Base-by-base conservation (phyloP, 2,113 vertebrate genomes). In the Melanostigma gelatinosum region DNA sequence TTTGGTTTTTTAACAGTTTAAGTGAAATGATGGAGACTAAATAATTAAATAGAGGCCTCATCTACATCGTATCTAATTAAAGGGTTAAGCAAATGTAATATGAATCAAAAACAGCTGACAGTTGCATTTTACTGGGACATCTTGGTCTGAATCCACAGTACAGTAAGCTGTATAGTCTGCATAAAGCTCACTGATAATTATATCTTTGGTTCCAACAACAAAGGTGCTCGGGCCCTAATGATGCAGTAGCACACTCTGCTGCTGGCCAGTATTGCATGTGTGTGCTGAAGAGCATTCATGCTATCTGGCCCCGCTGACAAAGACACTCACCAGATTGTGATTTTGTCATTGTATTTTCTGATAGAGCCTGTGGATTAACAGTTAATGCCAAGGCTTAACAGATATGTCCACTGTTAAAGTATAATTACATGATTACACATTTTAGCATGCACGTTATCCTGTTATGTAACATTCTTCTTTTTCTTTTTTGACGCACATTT, bases 291-390 rank as follows among this genome's bases (percentile, higher is more conserved):
- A 63, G 9, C 62, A 73, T 71, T 48, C 46, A 72, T 75, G 62
- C 12, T 22, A 18, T 77, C 60, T 74, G 61, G 34, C 54, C 57
- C 44, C 32, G 57, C 22, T 72, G 34, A 48, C 34, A 77, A 76
- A 76, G 73, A 72, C 16, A 86, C 40, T 72, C 46, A 77, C 46
- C 73, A 85, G 83, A 87, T 72, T 63, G 36, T 77, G 71, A 89
- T 87, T 85, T 71, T 70, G 58, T 57, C 42, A 84, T 90, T 79
- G 75, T 84, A 61, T 82, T 84, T 79, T 88, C 61, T 64, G 74
- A 65, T 72, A 85, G 87, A 77, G 80, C 63, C 72, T 48, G 62
- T 82, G 83, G 83, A 81, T 87, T 85, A 90, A 81, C 80, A 50
- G 74, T 50, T 87, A 86, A 87, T 81, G 32, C 78, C 46, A 22